A percentile compares a stretch with the other conserved stretches of the same genome.
phyloP scores from a whole-genome alignment of 2,113 vertebrate species.

The Rutilus rutilus region DNA sequence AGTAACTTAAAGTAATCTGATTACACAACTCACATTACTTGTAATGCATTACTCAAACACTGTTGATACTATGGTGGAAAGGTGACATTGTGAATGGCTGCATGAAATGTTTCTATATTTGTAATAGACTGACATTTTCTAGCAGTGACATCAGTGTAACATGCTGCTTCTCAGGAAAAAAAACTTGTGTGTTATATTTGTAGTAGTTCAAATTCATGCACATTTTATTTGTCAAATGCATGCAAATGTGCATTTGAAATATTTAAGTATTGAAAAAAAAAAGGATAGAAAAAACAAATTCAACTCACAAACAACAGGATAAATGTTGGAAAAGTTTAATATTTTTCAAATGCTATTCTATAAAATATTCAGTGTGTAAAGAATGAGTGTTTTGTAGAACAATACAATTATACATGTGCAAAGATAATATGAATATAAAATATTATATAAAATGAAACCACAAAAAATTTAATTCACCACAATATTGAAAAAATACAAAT shows the following conservation, averaged over 20 bases:
- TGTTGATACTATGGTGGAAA: not conserved
- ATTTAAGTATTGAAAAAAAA: not conserved
- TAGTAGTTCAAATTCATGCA: not conserved
- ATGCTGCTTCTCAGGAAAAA: not conserved
- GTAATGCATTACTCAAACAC: too few relatives aligned
- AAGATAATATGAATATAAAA: not conserved
- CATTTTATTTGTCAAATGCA: not conserved
- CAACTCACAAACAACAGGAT: not conserved
- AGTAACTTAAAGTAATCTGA: too few relatives aligned
- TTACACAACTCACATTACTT: too few relatives aligned
- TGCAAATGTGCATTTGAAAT: not conserved
- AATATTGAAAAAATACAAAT: not conserved
- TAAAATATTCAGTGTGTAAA: not conserved
- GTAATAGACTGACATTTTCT: not conserved
- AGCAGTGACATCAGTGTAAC: not conserved
- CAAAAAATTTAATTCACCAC: not conserved
- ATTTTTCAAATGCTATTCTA: not conserved
- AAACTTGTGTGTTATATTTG: not conserved
- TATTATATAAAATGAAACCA: not conserved
- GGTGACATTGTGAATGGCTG: not conserved
- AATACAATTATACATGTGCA: not conserved
- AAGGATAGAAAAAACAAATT: not conserved
- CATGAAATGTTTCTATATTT: not conserved
- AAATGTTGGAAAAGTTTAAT: not conserved
- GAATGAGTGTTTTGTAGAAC: not conserved